Base-by-base conservation (phyloP, 1,140 invertebrate genomes). In the Oncopeltus fasciatus region DNA sequence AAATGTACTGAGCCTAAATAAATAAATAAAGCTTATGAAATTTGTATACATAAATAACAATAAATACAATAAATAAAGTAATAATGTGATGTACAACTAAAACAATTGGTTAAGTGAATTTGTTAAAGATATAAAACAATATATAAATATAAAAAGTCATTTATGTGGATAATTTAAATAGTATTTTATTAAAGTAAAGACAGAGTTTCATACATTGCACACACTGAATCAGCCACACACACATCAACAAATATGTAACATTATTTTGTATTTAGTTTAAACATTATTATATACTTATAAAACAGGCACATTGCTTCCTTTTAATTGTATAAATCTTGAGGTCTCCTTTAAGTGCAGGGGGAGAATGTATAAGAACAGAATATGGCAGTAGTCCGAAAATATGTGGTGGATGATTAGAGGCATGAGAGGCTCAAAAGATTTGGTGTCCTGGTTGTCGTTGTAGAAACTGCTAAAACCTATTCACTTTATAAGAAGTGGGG, bases 231-330 rank as follows among this genome's bases (percentile, higher is more conserved):
- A 27, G 49, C 26, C 49, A 53, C n/a, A 53, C 21, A 24, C 49
- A 4, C 24, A 27, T 27, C 1, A 53, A 53, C 24, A 53, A 53
- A 53, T 24, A 53, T 53, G 12, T 18, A 14, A 20, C 16, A 53
- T 53, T 53, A 16, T 3, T 57, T 57, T n/a, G 47, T 49, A n/a
- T 9, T 49, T 9, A 49, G 9, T 49, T 24, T n/a, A 49, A 29
- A 57, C 56, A 57, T 21, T 57, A 57, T 33, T 57, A 57, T 38
- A 33, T 57, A n/a, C 33, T 31, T 57, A 57, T 24, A 57, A 57
- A 57, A 57, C 56, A 57, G 56, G 56, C 56, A 57, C 56, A 57
- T 57, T 57, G n/a, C n/a, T 18, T n/a, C 56, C 5, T 49, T 57
- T 57, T 57, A 12, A 18, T 57, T 38, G 18, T 57, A 18, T 57